These are phyloP conservation scores for Heteromormyrus szaboi DNA, from an alignment of 2,797 vertebrate species.

Conservation along the genomic window DNA sequence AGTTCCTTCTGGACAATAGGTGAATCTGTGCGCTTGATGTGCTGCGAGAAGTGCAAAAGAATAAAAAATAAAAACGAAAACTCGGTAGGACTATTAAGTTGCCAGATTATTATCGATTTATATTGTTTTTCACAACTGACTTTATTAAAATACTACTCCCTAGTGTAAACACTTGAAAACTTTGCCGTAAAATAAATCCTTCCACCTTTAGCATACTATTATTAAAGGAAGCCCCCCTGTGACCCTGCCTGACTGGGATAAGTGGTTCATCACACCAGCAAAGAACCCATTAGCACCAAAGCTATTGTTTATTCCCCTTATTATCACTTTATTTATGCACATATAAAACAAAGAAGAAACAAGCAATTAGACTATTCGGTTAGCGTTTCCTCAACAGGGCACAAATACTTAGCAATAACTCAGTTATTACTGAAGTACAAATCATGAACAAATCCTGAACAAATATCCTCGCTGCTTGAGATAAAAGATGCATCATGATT, in stretches of 20 bases:
- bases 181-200: not conserved
- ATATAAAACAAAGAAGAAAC: not conserved
- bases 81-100: not conserved
- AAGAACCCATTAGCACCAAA: not conserved
- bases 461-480: not conserved
- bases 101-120: not conserved
- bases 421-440: not conserved
- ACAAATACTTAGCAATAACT: not conserved
- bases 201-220: not conserved
- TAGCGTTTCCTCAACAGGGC: not conserved
- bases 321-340: not conserved
- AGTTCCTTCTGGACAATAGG: slow-evolving; percentile 45
- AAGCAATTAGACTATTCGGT: not conserved
- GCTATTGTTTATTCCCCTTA: not conserved
- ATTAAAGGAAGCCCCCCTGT: not conserved
- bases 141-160: not conserved
- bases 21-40: slow-evolving; percentile 41
- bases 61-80: not conserved
- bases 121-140: not conserved
- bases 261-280: not conserved
- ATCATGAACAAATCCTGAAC: not conserved
- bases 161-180: not conserved
- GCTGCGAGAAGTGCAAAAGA: slow-evolving; percentile 41
- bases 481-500: not conserved
- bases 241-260: not conserved